Percentiles rank a stretch among this genome's conserved stretches.
Evolutionary conservation across 1,140 invertebrate species (phyloP).

Genomic region (Mya arenaria): DNA sequence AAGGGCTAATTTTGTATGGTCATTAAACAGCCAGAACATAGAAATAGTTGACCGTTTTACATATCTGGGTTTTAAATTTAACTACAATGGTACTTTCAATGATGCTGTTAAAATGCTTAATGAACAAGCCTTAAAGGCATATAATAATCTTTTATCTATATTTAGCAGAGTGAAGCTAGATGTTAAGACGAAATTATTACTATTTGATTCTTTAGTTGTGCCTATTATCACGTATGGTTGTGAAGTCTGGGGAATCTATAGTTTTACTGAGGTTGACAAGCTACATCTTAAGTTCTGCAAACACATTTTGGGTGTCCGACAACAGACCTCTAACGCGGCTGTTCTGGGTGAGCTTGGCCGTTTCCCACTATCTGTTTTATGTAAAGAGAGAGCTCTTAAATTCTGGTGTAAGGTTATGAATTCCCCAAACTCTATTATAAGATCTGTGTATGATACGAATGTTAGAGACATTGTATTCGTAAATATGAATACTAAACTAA

Average conservation of each 20-base stretch:
- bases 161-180: constrained; percentile 18
- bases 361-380: constrained; percentile 7
- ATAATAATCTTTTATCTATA: neutral
- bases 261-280: constrained; percentile 9
- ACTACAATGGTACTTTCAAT: neutral
- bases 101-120: constrained; percentile 8
- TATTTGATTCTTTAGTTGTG: constrained; percentile 17
- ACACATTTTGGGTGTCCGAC: constrained; percentile 6
- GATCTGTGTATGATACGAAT: no score
- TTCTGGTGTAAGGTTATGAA: no score
- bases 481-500: no score
- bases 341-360: constrained; percentile 9
- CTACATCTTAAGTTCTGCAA: constrained; percentile 30
- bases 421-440: no score
- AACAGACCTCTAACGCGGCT: neutral
- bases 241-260: constrained; percentile 22
- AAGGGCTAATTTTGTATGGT: neutral
- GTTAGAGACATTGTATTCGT: no score
- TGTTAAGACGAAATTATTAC: constrained; percentile 13
- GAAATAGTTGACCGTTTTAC: constrained; percentile 14
- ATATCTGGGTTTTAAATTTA: constrained; percentile 14
- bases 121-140: constrained; percentile 20
- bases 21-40: neutral
- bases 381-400: no score
- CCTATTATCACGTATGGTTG: constrained; percentile 18